Evolutionary conservation across 2,888 invertebrate species (phyloP).

Genomic region (Tortrix viridana): DNA sequence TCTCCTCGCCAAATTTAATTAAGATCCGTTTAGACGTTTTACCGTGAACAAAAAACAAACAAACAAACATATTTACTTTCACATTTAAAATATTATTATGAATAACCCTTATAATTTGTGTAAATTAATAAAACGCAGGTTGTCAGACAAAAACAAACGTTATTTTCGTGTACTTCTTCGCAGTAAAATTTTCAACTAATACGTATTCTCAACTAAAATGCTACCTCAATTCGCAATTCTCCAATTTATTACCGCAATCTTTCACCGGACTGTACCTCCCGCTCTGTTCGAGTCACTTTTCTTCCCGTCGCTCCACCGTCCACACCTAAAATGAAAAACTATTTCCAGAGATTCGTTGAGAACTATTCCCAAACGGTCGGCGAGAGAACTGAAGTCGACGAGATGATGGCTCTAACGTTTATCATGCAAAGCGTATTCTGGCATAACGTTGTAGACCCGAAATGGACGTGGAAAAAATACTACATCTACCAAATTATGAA

Average conservation of each 20-base stretch:
- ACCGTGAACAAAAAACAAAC: no score
- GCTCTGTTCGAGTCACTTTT: constrained; percentile 16
- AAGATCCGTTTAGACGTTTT: no score
- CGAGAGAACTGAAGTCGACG: constrained; percentile 54
- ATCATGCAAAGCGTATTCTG: constrained; percentile 58
- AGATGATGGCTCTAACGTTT: constrained; percentile 50
- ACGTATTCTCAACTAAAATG: constrained; percentile 10
- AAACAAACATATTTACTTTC: no score
- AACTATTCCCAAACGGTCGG: constrained; percentile 58
- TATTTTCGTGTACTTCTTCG: background rate
- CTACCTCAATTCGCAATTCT: constrained; percentile 23
- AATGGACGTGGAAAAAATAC: constrained; percentile 60
- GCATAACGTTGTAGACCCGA: constrained; percentile 62
- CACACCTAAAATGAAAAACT: constrained; percentile 47
- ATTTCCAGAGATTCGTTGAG: constrained; percentile 44
- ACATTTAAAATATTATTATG: no score
- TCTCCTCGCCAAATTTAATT: no score
- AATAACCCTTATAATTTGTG: no score
- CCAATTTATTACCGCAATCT: constrained; percentile 26
- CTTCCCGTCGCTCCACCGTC: constrained; percentile 7
- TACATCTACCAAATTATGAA: constrained; percentile 49
- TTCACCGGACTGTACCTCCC: constrained; percentile 18
- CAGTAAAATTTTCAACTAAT: constrained; percentile 13
- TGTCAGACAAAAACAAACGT: no score
- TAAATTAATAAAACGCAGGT: no score